Evolutionary conservation across 2,113 vertebrate species (phyloP).

Genomic region (Ranitomeya imitator): DNA sequence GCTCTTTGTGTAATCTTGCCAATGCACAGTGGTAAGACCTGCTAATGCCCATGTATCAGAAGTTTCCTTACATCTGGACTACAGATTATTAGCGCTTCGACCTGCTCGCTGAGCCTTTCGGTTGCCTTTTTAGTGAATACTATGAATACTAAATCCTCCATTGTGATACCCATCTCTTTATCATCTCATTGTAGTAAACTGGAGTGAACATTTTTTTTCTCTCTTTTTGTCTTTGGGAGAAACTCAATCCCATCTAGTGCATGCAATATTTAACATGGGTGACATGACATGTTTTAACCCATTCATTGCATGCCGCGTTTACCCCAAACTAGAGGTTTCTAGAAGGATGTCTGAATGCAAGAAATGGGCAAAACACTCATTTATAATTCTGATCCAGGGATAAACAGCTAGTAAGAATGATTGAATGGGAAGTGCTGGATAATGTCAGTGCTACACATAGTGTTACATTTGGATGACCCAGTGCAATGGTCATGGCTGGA

Average conservation of each 20-base stretch:
- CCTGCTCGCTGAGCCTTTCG: not conserved
- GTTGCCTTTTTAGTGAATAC: not conserved
- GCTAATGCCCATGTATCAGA: not conserved
- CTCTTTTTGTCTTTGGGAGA: not conserved
- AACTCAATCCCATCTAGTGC: slow-evolving; percentile 2
- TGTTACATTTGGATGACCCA: not conserved
- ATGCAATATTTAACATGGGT: slow-evolving; percentile 9
- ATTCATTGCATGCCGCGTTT: not conserved
- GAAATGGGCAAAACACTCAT: not conserved
- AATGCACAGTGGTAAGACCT: not conserved
- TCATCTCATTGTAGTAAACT: not conserved
- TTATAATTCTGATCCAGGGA: not conserved
- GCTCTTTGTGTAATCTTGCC: not conserved
- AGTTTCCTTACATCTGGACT: not conserved
- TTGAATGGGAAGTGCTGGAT: not conserved
- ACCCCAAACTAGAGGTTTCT: not conserved
- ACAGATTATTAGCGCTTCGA: not conserved
- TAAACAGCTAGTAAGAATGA: not conserved
- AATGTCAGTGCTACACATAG: not conserved
- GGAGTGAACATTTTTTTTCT: not conserved
- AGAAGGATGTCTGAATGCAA: not conserved
- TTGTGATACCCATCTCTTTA: not conserved
- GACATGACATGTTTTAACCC: slow-evolving; percentile 1
- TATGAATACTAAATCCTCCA: too few species aligned
- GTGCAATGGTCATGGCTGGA: too few species aligned